These are phyloP conservation scores for Neofelis nebulosa DNA, from an alignment of 2,113 vertebrate genomes.

Conservation along the genomic window DNA sequence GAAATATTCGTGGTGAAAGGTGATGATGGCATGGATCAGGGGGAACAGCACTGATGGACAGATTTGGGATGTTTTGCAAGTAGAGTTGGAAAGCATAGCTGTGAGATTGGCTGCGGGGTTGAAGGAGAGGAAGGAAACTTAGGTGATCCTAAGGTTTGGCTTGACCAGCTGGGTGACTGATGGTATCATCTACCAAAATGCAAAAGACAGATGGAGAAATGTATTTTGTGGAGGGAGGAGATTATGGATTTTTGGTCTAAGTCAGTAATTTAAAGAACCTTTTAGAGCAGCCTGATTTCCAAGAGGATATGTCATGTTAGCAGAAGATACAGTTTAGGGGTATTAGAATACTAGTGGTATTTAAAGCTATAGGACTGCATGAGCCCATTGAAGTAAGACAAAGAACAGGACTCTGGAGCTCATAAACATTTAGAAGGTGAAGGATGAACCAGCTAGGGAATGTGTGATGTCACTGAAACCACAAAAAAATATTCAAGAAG, in stretches of 20 bases:
- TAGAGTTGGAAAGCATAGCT: not conserved
- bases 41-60: not conserved
- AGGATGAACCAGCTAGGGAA: not conserved
- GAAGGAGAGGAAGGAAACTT: slow-evolving; percentile 11
- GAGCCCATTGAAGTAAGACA: not conserved
- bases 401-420: not conserved
- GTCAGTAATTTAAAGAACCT: slow-evolving; percentile 26
- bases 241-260: not conserved
- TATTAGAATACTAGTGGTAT: not conserved
- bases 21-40: not conserved
- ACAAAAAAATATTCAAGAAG: slow-evolving; percentile 20
- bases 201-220: not conserved
- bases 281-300: not conserved
- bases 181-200: not conserved
- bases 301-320: slow-evolving; percentile 18
- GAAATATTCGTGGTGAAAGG: not conserved
- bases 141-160: not conserved
- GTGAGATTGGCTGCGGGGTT: not conserved
- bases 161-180: not conserved
- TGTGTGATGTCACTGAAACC: not conserved
- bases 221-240: not conserved
- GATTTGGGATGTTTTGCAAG: not conserved
- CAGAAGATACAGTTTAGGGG: not conserved
- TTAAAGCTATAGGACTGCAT: not conserved
- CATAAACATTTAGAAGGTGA: not conserved